A percentile compares a stretch with the other conserved stretches of the same genome.
phyloP scores from a whole-genome alignment of 2,113 vertebrate genomes.

The Gorilla gorilla region DNA sequence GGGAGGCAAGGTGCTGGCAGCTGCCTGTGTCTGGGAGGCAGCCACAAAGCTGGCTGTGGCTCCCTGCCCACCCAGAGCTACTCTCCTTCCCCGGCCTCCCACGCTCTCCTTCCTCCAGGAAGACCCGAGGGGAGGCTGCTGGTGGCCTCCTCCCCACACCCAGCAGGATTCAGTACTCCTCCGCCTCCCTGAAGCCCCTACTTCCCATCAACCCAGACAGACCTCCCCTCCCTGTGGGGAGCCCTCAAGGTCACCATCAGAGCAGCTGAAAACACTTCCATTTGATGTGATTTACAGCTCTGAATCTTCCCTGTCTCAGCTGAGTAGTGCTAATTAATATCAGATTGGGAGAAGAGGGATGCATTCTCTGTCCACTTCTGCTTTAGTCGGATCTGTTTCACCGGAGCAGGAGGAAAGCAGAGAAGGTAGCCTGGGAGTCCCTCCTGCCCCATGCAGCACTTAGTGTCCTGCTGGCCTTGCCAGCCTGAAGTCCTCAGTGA shows the following conservation, averaged over 20 bases:
- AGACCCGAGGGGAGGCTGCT: background rate
- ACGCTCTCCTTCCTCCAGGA: background rate
- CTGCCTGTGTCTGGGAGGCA: background rate
- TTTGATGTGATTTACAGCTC: constrained; percentile 30
- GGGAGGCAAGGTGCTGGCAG: background rate
- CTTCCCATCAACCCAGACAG: background rate
- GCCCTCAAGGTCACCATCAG: background rate
- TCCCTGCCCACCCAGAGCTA: background rate
- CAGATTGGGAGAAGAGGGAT: background rate
- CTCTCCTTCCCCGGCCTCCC: background rate
- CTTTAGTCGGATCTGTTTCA: background rate
- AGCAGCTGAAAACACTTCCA: background rate
- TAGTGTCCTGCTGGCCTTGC: background rate
- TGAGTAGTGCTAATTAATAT: background rate
- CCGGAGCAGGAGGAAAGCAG: background rate
- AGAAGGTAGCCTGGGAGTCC: background rate
- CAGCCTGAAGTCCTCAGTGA: background rate
- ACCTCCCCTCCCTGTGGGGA: background rate
- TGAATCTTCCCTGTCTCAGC: background rate
- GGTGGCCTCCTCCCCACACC: background rate
- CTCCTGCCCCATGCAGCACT: rapidly evolving
- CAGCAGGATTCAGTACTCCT: background rate
- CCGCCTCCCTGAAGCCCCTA: background rate
- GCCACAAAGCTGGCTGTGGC: background rate
- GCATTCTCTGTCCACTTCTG: background rate